phyloP scores from a whole-genome alignment of 2,797 vertebrate species.

The Sandelia bainsii region DNA sequence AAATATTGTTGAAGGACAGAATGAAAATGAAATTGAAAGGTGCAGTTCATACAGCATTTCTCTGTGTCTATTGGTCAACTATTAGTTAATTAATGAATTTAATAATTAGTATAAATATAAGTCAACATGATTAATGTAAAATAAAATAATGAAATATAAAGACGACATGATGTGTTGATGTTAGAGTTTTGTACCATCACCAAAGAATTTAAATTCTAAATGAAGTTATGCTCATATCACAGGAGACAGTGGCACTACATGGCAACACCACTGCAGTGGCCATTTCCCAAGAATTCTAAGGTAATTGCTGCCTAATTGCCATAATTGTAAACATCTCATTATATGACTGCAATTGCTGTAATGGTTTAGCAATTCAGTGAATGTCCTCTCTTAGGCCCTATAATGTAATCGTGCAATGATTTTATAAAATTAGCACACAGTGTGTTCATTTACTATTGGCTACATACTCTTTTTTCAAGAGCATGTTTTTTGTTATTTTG shows the following conservation, averaged over 20 bases:
- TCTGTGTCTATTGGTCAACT: not conserved
- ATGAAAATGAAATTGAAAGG: constrained; percentile 2
- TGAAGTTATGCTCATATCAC: not conserved
- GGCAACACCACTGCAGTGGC: not conserved
- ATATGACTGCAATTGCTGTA: constrained; percentile 4
- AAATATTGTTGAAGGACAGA: not conserved
- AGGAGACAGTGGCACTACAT: not conserved
- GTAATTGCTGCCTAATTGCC: constrained; percentile 20
- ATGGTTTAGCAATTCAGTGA: constrained; percentile 8
- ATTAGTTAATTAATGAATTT: not conserved
- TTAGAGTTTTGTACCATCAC: not conserved
- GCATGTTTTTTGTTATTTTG: not conserved
- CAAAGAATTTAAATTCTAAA: not conserved
- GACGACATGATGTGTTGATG: no score
- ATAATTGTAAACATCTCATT: not conserved
- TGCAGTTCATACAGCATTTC: not conserved
- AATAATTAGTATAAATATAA: no score
- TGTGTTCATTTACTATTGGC: not conserved
- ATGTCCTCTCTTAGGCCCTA: not conserved
- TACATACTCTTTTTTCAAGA: not conserved
- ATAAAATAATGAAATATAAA: not conserved
- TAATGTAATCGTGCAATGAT: not conserved
- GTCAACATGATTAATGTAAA: not conserved
- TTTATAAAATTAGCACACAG: not conserved
- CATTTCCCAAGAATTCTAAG: not conserved